Evolutionary conservation across 2,888 invertebrate species (phyloP), one percentile per base, ranked within the genome.

Genomic region (Dinocampus coccinellae): DNA sequence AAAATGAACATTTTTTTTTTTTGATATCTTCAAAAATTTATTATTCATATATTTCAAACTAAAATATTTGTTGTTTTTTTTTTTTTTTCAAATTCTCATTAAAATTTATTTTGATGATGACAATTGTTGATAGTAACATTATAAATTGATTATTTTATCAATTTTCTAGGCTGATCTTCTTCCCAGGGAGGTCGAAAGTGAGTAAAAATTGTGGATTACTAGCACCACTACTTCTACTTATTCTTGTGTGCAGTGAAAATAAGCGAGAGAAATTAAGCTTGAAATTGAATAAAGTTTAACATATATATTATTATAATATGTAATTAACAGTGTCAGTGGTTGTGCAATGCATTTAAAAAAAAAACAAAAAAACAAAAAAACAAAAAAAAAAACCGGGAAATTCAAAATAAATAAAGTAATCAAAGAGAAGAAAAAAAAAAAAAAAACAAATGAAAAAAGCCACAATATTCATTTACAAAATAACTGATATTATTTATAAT

Each of bases 171-270:
- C 94, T 90, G 94, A 95, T 91, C 92, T 95, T 89, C 93, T 92
- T 90, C 93, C 93, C 90, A 93, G 92, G 91, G 95, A 95, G 89
- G 89, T 95, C 89, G 95, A 95, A 92, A 94, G 95, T 95, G 91
- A 95, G 95, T 95, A 90, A n/a, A n/a, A 79, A 77, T 65, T 71
- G 73, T 74, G 69, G 75, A 67, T 69, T 58, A 60, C 42, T 36
- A 13, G 16, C 20, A 53, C 33, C 34, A 20, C 42, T 53, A 16
- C 16, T 16, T 7, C 47, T 47, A 16, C 47, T 47, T 34, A 34
- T 16, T n/a, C 7, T 53, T 65, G 65, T 13, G 20, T 10, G 20
- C n/a, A 66, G 47, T 69, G 29, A 55, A 42, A 47, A 74, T 70
- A 61, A 61, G 20, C 20, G 13, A n/a, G 20, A 26, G 13, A n/a